Conservation (phyloP, 2,888 invertebrate species). For the Protonemura montana region DNA sequence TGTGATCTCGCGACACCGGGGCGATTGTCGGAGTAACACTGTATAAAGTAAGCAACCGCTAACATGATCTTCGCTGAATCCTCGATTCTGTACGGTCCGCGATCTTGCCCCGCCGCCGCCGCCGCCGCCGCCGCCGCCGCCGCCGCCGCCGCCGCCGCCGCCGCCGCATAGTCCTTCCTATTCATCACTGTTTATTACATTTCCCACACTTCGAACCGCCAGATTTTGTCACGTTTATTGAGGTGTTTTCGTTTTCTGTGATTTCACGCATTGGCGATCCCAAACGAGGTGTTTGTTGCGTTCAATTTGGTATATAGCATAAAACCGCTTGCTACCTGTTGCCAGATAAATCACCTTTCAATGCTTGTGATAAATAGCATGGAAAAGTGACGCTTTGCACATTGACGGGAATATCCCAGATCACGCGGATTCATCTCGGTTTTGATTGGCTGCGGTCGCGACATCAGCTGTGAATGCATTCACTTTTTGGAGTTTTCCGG, state of each 20-base stretch:
- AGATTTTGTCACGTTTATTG: conserved; percentile 37
- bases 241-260: conserved; percentile 36
- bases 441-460: too few species aligned
- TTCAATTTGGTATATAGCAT: background rate
- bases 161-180: conserved; percentile 19
- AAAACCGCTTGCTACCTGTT: background rate
- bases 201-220: conserved; percentile 37
- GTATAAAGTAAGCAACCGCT: conserved; percentile 13
- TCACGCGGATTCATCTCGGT: too few species aligned
- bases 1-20: background rate
- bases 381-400: too few species aligned
- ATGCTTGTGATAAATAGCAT: too few species aligned
- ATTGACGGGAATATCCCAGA: too few species aligned
- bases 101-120: background rate
- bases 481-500: too few species aligned
- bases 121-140: background rate
- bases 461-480: too few species aligned
- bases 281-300: background rate
- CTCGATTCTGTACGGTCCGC: background rate
- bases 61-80: background rate
- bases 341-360: too few species aligned
- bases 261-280: conserved; percentile 20
- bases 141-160: background rate
- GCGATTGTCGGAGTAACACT: background rate
- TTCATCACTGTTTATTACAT: conserved; percentile 23